A percentile compares a stretch with the other conserved stretches of the same genome.
These are phyloP conservation scores for Acanthopagrus latus DNA, from an alignment of 2,797 vertebrate species.

Conservation along the genomic window DNA sequence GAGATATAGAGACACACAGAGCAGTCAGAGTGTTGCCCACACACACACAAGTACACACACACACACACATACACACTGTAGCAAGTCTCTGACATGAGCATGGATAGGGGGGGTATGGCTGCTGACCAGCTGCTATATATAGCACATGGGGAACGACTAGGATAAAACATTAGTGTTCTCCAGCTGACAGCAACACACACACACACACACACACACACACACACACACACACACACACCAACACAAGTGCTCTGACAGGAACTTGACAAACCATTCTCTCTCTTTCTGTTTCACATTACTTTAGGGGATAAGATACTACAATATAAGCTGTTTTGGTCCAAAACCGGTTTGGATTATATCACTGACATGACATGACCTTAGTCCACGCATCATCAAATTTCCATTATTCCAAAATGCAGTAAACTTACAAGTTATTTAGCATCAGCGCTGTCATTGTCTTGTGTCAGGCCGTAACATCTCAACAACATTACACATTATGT, in stretches of 20 bases:
- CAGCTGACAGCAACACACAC: conserved; percentile 20
- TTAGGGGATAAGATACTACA: too few relatives aligned
- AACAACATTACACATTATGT: too few relatives aligned
- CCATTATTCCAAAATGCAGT: too few relatives aligned
- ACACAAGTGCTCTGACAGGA: conserved; percentile 18
- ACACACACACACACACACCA: conserved; percentile 18
- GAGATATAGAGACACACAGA: conserved; percentile 60
- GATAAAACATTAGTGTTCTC: conserved; percentile 58
- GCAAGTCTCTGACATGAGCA: conserved; percentile 35
- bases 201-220: conserved; percentile 12
- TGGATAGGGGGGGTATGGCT: conserved; percentile 46
- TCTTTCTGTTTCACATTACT: too few relatives aligned
- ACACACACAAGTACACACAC: not conserved
- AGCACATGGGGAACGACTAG: conserved; percentile 64
- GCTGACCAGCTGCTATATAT: conserved; percentile 72
- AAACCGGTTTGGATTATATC: too few relatives aligned
- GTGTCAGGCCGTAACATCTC: too few relatives aligned
- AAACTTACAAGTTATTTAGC: too few relatives aligned
- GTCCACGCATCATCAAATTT: too few relatives aligned
- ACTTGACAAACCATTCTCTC: conserved; percentile 45
- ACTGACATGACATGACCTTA: too few relatives aligned
- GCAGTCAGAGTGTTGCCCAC: conserved; percentile 4
- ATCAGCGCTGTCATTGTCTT: too few relatives aligned
- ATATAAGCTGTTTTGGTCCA: too few relatives aligned
- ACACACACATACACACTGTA: conserved; percentile 16